Conservation (phyloP, 2,888 invertebrate species). For the Branchellion lobata region DNA sequence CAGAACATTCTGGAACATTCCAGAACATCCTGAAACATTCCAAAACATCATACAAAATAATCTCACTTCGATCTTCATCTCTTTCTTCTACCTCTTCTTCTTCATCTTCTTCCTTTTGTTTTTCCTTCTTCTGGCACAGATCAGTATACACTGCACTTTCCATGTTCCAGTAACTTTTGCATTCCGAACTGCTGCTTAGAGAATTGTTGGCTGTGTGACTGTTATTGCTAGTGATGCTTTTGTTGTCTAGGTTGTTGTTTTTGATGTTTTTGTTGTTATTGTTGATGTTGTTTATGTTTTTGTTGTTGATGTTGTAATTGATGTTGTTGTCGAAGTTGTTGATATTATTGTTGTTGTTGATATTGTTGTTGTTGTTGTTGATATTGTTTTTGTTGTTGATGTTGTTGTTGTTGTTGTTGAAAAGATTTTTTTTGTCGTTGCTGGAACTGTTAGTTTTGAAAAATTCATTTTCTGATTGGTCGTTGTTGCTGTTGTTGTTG, state of each 20-base stretch:
- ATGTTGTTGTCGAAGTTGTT: background rate
- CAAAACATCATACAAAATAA: background rate
- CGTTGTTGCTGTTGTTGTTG: background rate
- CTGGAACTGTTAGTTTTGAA: background rate
- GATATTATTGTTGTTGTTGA: background rate
- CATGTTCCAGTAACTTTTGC: too few species aligned
- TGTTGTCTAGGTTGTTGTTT: background rate
- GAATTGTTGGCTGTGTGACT: background rate
- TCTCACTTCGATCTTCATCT: background rate
- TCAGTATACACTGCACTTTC: too few species aligned
- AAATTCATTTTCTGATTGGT: background rate
- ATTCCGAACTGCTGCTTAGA: too few species aligned
- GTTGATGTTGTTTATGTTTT: conserved; percentile 1
- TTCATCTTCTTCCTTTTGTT: background rate
- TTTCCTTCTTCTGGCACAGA: too few species aligned
- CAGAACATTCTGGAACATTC: too few species aligned
- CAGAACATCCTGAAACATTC: background rate
- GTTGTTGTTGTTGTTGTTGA: conserved; percentile 23
- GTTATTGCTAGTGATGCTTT: background rate
- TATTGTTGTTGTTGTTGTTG: conserved; percentile 29
- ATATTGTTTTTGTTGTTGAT: conserved; percentile 7
- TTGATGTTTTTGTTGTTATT: background rate
- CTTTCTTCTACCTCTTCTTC: background rate
- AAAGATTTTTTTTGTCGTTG: background rate
- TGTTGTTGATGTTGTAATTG: conserved; percentile 25